Percentiles rank a stretch among this genome's conserved stretches.
Evolutionary conservation across 2,888 invertebrate genomes (phyloP).

Genomic region (Philonicus albiceps): DNA sequence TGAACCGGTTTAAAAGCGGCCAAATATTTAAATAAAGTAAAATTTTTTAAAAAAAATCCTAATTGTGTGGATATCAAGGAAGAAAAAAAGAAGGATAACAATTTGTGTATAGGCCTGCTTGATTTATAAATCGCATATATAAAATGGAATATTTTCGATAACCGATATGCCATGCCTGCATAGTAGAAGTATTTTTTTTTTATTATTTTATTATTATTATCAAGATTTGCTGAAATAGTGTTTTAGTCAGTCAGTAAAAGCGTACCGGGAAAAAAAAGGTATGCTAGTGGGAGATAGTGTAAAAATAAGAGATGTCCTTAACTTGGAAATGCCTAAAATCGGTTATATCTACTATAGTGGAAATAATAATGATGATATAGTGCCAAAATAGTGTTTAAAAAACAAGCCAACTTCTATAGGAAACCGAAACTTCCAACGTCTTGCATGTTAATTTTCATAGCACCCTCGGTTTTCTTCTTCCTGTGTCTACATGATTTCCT

Average conservation of each 20-base stretch:
- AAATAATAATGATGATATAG: constrained; percentile 20
- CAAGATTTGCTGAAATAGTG: neutral
- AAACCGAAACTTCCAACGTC: neutral
- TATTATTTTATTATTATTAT: too few species aligned
- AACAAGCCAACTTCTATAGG: neutral
- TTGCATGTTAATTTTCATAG: neutral
- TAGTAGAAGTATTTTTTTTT: too few species aligned
- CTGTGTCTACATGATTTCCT: neutral
- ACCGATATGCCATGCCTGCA: neutral
- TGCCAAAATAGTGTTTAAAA: constrained; percentile 11
- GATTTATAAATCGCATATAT: neutral
- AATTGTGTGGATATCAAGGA: neutral
- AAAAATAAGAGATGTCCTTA: neutral
- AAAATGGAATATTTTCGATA: neutral
- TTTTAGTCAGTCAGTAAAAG: neutral
- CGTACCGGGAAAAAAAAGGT: neutral
- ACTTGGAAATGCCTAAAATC: neutral
- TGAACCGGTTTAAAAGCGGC: neutral
- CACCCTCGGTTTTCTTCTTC: neutral
- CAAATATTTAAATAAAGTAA: neutral
- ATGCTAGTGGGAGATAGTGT: constrained; percentile 3
- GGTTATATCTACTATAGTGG: neutral
- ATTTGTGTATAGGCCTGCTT: neutral
- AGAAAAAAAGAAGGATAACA: neutral
- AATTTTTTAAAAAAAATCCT: neutral